Evolutionary conservation across 2,113 vertebrate genomes (phyloP), one percentile per base, ranked within the genome.

Genomic region (Osmerus mordax): DNA sequence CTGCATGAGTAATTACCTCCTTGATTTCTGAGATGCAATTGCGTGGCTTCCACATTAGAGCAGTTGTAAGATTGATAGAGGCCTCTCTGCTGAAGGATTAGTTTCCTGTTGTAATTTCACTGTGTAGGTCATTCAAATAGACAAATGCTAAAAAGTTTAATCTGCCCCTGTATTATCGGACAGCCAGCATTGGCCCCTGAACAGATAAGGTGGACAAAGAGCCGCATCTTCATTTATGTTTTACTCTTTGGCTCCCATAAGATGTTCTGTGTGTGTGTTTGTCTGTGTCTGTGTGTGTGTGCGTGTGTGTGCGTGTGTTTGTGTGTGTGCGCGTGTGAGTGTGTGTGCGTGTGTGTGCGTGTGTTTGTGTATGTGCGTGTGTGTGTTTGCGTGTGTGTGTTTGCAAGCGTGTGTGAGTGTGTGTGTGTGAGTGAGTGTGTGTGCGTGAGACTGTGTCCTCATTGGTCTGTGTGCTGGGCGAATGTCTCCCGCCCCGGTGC

Each of bases 1-100:
- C 93, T 94, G 93, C 94, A 95, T 97, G 95, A 97, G 93, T 96
- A 98, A 97, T 98, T 97, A 94, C 94, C 92, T 92, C 90, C 90
- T 90, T 95, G 94, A 96, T 95, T 95, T 96, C 93, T 95, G 94
- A 98, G 94, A 95, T 94, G 94, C 91, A 92, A 93, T 94, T 92
- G 92, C 94, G 90, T 90, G 92, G 93, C 91, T 93, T 93, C 94
- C 89, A 92, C 94, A 92, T 94, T 92, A 93, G 91, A 94, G 94
- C 93, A 94, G 92, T 88, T 90, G 83, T 83, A 94, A 95, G 95
- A 95, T 94, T 94, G 93, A 97, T 95, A 91, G 91, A 93, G 92
- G 89, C 91, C 92, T 93, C 89, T 89, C 83, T 90, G 85, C 89
- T 91, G 91, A 94, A 94, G 91, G 90, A 92, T 91, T 94, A 91